phyloP scores from a whole-genome alignment of 2,113 vertebrate genomes.

The Gavia stellata region DNA sequence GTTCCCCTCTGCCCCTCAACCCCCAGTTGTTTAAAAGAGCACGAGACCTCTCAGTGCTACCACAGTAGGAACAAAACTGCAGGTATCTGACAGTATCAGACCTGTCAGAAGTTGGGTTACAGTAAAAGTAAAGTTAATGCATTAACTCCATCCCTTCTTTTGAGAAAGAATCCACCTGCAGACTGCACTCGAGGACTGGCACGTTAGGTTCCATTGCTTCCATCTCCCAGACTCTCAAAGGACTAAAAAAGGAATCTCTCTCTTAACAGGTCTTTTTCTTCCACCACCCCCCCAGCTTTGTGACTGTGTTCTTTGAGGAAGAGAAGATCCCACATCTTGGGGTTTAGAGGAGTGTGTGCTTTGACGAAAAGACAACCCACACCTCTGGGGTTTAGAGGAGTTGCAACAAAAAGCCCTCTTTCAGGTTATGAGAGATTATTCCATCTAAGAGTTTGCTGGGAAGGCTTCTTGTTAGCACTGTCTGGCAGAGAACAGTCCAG shows the following conservation, averaged over 20 bases:
- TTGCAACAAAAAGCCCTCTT: neutral
- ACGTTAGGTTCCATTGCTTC: neutral
- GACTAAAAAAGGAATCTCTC: neutral
- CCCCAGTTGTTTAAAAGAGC: accelerated
- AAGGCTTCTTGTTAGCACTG: constrained; percentile 25
- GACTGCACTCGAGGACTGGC: neutral
- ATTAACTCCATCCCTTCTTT: neutral
- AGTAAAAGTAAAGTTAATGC: neutral
- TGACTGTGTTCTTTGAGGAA: neutral
- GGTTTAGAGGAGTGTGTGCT: neutral
- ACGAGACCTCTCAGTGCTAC: neutral
- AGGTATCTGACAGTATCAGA: neutral
- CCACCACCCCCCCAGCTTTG: neutral
- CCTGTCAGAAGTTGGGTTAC: neutral
- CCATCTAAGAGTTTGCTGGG: neutral
- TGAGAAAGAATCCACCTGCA: neutral
- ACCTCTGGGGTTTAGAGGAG: neutral
- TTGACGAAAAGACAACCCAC: neutral
- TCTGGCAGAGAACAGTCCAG: neutral
- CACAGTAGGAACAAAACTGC: neutral
- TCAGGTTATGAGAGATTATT: constrained; percentile 17
- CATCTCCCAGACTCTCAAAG: neutral
- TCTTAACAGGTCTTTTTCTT: neutral
- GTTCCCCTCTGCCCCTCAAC: neutral
- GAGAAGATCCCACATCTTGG: neutral